phyloP scores from a whole-genome alignment of 2,888 invertebrate species.

The Ariolimax columbianus region DNA sequence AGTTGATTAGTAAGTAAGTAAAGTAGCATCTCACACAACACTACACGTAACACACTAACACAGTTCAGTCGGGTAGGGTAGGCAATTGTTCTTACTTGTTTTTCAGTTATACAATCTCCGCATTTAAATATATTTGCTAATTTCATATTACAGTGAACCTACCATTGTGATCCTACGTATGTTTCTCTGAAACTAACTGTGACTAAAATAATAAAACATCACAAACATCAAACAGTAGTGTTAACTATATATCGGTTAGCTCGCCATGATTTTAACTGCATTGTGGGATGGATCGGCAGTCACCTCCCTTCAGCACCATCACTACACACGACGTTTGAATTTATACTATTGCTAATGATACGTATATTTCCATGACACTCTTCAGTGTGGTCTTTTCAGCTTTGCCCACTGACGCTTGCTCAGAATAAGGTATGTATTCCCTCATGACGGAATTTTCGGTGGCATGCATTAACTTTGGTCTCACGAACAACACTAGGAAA shows the following conservation, averaged over 20 bases:
- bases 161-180: background rate
- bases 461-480: no score
- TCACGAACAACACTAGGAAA: no score
- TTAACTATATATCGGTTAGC: background rate
- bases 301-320: background rate
- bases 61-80: no score
- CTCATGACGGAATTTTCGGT: no score
- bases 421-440: no score
- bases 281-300: constrained; percentile 25
- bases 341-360: background rate
- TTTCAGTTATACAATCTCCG: background rate
- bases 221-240: background rate
- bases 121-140: background rate
- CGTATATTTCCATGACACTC: no score
- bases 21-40: no score
- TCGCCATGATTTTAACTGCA: constrained; percentile 25
- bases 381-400: no score
- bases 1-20: no score
- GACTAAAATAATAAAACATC: background rate
- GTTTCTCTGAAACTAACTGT: background rate
- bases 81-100: background rate
- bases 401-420: no score
- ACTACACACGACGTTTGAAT: background rate
- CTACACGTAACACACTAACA: no score
- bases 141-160: background rate